A percentile compares a stretch with the other conserved stretches of the same genome.
Evolutionary conservation across 2,113 vertebrate species (phyloP).

Genomic region (Lepisosteus oculatus): DNA sequence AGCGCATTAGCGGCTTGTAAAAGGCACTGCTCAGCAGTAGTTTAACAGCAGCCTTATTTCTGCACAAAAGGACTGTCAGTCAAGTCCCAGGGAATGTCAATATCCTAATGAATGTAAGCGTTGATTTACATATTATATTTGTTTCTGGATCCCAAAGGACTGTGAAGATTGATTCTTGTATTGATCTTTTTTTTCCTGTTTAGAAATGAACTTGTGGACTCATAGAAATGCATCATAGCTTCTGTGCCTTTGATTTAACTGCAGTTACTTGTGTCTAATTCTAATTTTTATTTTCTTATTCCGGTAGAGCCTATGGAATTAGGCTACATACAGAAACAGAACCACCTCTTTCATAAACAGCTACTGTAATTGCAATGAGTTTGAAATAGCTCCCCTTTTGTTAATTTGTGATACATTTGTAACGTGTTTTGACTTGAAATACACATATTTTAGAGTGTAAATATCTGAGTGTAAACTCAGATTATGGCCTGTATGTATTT

Average conservation of each 20-base stretch:
- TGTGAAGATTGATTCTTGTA: neutral
- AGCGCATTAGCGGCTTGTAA: neutral
- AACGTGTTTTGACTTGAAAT: no score
- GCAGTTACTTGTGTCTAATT: neutral
- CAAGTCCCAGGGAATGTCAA: neutral
- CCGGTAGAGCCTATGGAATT: neutral
- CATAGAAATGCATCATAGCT: neutral
- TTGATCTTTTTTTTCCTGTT: neutral
- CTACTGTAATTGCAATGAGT: no score
- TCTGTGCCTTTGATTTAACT: neutral
- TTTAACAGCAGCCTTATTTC: neutral
- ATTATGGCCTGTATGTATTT: no score
- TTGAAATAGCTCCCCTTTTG: no score
- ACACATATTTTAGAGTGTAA: no score
- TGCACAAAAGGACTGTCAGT: neutral
- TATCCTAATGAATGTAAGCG: slow-evolving; percentile 1
- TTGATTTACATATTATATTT: slow-evolving; percentile 1
- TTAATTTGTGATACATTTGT: no score
- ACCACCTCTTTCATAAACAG: no score
- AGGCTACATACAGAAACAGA: neutral
- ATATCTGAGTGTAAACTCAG: no score
- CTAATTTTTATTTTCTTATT: neutral
- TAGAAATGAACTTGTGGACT: neutral
- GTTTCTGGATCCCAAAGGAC: neutral
- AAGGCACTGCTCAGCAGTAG: neutral